Evolutionary conservation across 2,113 vertebrate species (phyloP).

Genomic region (Podilymbus podiceps): DNA sequence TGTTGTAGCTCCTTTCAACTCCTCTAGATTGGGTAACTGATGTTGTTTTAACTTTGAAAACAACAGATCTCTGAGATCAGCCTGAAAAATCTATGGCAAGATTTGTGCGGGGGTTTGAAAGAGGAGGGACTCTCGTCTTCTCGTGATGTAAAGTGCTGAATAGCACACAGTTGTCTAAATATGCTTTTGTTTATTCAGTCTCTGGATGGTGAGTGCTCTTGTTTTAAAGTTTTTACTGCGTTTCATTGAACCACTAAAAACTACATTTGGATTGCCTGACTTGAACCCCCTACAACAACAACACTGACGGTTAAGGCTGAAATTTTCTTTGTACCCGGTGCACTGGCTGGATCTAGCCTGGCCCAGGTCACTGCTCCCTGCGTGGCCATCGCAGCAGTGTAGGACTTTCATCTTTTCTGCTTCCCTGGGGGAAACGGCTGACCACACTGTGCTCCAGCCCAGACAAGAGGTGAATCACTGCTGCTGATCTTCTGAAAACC

Average conservation of each 20-base stretch:
- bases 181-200: conserved; percentile 46
- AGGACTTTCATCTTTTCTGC: not conserved
- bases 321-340: not conserved
- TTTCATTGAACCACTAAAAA: conserved; percentile 18
- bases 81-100: conserved; percentile 21
- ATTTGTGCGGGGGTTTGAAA: not conserved
- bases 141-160: not conserved
- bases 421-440: not conserved
- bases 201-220: not conserved
- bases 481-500: not conserved
- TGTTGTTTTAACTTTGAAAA: conserved; percentile 51
- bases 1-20: not conserved
- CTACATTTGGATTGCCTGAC: not conserved
- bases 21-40: not conserved
- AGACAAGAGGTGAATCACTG: conserved; percentile 29
- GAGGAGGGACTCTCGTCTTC: not conserved
- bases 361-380: not conserved
- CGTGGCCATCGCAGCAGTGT: not conserved
- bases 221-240: conserved; percentile 2
- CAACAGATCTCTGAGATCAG: conserved; percentile 23
- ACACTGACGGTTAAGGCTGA: not conserved
- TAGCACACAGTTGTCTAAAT: conserved; percentile 47
- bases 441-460: not conserved
- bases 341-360: not conserved
- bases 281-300: not conserved